phyloP scores from a whole-genome alignment of 2,888 invertebrate species.

The Melinopterus prodromus region DNA sequence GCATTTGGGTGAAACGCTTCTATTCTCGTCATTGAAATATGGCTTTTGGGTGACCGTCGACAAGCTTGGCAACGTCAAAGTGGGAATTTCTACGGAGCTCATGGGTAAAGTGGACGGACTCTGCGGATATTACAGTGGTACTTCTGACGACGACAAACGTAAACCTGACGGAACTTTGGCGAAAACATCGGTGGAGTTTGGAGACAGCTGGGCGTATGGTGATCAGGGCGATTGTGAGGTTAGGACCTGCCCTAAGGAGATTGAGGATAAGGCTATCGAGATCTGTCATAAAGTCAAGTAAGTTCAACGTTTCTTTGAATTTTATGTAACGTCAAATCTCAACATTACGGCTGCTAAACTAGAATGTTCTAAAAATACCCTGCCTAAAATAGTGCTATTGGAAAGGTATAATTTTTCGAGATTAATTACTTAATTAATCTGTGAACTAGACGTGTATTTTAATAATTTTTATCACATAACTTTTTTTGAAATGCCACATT shows the following conservation, averaged over 20 bases:
- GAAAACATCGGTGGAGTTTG: conserved; percentile 74
- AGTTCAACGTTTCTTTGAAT: conserved; percentile 51
- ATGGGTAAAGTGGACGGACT: conserved; percentile 76
- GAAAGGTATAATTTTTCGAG: too few species aligned
- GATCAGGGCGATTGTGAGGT: conserved; percentile 65
- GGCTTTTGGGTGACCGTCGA: conserved; percentile 80
- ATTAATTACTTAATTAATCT: too few species aligned
- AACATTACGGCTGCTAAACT: too few species aligned
- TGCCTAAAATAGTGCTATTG: too few species aligned
- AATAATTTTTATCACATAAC: too few species aligned
- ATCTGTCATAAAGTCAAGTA: conserved; percentile 75
- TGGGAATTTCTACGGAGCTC: conserved; percentile 73
- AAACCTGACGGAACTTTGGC: conserved; percentile 73
- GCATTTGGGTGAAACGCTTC: conserved; percentile 73
- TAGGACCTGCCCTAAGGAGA: conserved; percentile 67
- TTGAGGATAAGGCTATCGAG: conserved; percentile 71
- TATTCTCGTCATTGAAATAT: conserved; percentile 74
- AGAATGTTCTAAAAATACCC: too few species aligned
- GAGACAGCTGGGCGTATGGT: conserved; percentile 76
- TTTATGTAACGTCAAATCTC: too few species aligned
- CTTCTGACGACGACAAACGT: conserved; percentile 72
- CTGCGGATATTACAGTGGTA: conserved; percentile 80
- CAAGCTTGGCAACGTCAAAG: conserved; percentile 70
- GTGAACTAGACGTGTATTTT: too few species aligned
- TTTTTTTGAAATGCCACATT: too few species aligned